Percentiles rank a stretch among this genome's conserved stretches.
phyloP scores from a whole-genome alignment of 2,113 vertebrate species.

The Panthera leo region DNA sequence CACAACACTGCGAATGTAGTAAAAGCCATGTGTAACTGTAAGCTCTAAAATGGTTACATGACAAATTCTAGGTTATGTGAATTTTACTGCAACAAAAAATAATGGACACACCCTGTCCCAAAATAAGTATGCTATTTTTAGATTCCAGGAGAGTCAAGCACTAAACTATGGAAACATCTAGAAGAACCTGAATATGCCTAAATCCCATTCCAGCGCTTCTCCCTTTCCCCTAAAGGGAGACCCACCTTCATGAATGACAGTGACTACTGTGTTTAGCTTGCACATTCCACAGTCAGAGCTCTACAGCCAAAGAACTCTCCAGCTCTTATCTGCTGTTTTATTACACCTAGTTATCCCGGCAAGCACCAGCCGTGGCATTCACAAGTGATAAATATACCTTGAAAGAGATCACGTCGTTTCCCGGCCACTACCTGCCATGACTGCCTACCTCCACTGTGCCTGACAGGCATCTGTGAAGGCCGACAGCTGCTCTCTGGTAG shows the following conservation, averaged over 20 bases:
- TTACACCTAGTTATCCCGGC: neutral
- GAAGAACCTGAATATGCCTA: neutral
- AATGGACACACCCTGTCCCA: neutral
- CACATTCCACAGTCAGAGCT: neutral
- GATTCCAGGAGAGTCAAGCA: neutral
- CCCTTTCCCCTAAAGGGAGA: neutral
- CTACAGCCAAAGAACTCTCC: neutral
- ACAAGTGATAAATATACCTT: neutral
- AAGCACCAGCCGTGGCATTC: neutral
- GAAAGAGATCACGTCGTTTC: neutral
- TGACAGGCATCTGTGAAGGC: neutral
- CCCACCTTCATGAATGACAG: neutral
- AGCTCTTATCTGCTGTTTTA: neutral
- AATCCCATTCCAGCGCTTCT: neutral
- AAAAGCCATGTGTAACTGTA: neutral
- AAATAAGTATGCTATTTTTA: neutral
- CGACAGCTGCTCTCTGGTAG: neutral
- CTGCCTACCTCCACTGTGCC: neutral
- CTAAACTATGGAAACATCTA: neutral
- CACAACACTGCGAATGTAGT: accelerated
- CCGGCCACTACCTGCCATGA: neutral
- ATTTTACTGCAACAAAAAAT: neutral
- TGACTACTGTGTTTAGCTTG: accelerated
- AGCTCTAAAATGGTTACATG: neutral
- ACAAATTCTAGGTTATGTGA: neutral